Base-by-base conservation (phyloP, 1,140 invertebrate genomes). In the Cherax quadricarinatus region DNA sequence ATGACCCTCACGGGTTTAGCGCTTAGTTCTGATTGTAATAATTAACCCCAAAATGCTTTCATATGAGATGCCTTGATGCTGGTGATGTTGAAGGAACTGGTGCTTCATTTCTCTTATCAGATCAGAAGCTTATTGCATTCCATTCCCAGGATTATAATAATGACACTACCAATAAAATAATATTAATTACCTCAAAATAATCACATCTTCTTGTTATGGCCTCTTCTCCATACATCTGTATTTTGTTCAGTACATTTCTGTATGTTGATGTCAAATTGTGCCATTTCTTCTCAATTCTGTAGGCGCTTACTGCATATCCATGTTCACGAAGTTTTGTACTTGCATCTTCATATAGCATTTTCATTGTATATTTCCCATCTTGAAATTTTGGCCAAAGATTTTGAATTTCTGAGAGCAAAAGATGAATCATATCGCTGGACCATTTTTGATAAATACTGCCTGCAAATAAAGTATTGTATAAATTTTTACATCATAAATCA, bases 241-340 rank as follows among this genome's bases (percentile, higher is more conserved):
- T 62, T 30, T 62, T 84, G 53, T 62, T 84, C 1, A 84, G 53
- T 1, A 84, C 49, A 60, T 84, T 57, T 49, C 82, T 84, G 82
- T 84, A 84, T n/a, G 82, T 84, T 30, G 82, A 57, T 16, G 24
- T 53, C 53, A 84, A 30, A 53, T 84, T 84, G 53, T 84, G 51
- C 82, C 82, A 84, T 24, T 84, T 84, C 82, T 84, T 84, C 82
- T 84, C 82, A 9, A 84, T 53, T 24, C 82, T 53, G 53, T 84
- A 84, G 12, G 82, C 51, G 16, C 21, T 84, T 1, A 62, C 82
- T 60, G 53, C 21, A 60, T 84, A 84, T 7, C 82, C 82, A 53
- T 18, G 4, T 12, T 84, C 82, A 62, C 51, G 30, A 1, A 84
- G 24, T 60, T 84, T 53, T 14, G 53, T 60, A 84, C 82, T 84